Percentiles rank a stretch among this genome's conserved stretches.
phyloP scores from a whole-genome alignment of 2,797 vertebrate genomes.

The Psittacula derbiana region DNA sequence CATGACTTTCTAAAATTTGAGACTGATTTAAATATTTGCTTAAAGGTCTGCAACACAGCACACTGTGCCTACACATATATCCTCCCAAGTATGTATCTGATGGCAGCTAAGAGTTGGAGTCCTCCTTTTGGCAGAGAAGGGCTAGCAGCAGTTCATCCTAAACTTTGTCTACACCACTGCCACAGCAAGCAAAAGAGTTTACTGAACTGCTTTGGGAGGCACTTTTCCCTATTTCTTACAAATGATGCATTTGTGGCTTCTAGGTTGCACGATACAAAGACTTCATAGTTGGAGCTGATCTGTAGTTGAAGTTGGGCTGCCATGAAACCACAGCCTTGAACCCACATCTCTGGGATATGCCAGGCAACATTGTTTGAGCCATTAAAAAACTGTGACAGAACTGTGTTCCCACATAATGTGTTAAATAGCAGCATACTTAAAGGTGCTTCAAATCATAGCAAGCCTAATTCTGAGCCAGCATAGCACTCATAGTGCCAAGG shows the following conservation, averaged over 20 bases:
- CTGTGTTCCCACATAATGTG: background rate
- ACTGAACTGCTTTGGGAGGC: background rate
- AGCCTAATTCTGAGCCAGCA: background rate
- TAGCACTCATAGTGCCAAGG: background rate
- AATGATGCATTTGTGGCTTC: background rate
- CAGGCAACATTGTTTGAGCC: background rate
- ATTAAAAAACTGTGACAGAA: background rate
- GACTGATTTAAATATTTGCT: background rate
- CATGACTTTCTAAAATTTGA: background rate
- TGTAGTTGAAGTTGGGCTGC: background rate
- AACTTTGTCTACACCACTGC: background rate
- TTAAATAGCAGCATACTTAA: background rate
- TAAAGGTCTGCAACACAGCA: background rate
- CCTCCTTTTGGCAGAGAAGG: background rate
- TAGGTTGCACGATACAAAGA: background rate
- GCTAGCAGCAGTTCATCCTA: background rate
- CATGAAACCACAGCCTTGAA: background rate
- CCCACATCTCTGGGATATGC: background rate
- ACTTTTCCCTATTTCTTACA: background rate
- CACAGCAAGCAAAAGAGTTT: background rate
- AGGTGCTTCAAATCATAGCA: slow-evolving; percentile 22
- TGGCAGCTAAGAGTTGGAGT: background rate
- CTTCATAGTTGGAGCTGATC: background rate
- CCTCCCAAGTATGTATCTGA: background rate
- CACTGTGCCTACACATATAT: background rate